Evolutionary conservation across 2,888 invertebrate genomes (phyloP).

Genomic region (Cantharis rufa): DNA sequence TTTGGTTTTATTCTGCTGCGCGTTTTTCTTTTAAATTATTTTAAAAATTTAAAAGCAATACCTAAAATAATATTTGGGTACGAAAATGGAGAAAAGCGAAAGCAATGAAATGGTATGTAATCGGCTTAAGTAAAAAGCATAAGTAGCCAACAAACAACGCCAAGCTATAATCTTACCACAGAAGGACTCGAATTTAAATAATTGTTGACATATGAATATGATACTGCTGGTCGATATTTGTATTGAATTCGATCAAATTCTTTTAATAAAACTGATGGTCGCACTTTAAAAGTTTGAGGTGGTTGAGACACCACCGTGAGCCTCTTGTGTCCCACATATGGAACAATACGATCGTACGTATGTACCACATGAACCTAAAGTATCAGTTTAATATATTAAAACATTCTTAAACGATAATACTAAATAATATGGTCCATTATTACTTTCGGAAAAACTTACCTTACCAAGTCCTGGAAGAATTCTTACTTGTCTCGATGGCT

Average conservation of each 20-base stretch:
- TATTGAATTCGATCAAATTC: slow-evolving; percentile 72
- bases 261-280: slow-evolving; percentile 68
- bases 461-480: slow-evolving; percentile 55
- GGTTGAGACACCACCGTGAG: slow-evolving; percentile 65
- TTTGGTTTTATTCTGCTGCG: neutral
- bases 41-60: neutral
- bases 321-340: slow-evolving; percentile 60
- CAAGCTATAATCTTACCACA: slow-evolving; percentile 63
- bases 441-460: slow-evolving; percentile 49
- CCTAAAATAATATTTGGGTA: neutral
- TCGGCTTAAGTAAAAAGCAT: neutral
- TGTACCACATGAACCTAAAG: slow-evolving; percentile 55
- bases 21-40: neutral
- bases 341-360: slow-evolving; percentile 55
- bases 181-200: slow-evolving; percentile 78
- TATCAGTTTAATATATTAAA: neutral
- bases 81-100: neutral
- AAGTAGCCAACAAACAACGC: neutral
- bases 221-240: slow-evolving; percentile 64
- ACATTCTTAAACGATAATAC: neutral
- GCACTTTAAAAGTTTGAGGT: slow-evolving; percentile 64
- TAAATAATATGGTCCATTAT: neutral
- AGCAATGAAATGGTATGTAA: neutral
- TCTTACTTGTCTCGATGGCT: slow-evolving; percentile 55
- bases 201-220: slow-evolving; percentile 71